Conservation (phyloP, 1,140 invertebrate species). For the Wasmannia auropunctata region DNA sequence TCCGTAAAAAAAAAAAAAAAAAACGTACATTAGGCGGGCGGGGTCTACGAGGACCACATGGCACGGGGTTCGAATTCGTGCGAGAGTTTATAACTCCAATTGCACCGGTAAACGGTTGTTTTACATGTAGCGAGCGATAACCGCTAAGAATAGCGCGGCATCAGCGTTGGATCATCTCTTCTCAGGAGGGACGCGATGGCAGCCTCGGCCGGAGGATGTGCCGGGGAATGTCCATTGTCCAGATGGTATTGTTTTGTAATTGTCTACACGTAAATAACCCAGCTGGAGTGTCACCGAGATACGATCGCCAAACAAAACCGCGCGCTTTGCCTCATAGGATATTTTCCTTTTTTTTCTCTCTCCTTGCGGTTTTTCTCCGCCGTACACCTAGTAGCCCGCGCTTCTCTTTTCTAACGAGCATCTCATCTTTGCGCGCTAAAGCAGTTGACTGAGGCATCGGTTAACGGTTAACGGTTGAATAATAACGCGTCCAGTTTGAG, state of each 20-base stretch:
- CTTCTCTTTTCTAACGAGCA: not conserved
- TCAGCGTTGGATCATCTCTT: not conserved
- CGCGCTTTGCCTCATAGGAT: not conserved
- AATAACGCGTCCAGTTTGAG: not conserved
- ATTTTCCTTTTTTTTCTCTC: not conserved
- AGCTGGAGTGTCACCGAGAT: not conserved
- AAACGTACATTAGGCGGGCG: not conserved
- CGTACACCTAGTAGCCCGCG: too few relatives aligned
- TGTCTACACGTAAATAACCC: not conserved
- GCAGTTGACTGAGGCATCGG: not conserved
- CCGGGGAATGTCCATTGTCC: not conserved
- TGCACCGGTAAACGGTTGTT: not conserved
- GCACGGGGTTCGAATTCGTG: not conserved
- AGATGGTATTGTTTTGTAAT: not conserved
- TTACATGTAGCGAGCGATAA: not conserved
- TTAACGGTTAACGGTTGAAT: constrained; percentile 26
- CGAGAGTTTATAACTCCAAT: constrained; percentile 5
- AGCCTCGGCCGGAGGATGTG: not conserved
- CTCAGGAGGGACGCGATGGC: too few relatives aligned
- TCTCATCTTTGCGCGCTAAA: not conserved
- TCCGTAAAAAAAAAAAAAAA: not conserved
- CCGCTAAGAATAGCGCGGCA: not conserved
- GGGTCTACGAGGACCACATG: not conserved
- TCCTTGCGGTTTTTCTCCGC: not conserved
- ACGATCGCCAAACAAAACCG: not conserved